Conservation (phyloP, 2,797 vertebrate genomes). For the Aselliscus stoliczkanus region DNA sequence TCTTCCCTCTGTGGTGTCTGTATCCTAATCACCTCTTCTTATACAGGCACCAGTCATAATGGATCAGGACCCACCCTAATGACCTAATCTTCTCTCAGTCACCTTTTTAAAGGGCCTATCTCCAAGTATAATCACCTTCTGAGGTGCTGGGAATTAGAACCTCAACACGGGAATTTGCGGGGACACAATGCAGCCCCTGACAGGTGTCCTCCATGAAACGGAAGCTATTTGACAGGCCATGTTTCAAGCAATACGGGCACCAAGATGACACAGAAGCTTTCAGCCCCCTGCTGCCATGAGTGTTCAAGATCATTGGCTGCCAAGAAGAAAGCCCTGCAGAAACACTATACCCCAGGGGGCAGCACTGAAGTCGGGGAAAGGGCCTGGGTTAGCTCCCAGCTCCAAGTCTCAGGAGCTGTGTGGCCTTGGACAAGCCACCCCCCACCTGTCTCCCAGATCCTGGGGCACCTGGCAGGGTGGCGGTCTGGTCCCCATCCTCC, state of each 20-base stretch:
- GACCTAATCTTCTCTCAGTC: background rate
- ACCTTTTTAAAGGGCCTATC: background rate
- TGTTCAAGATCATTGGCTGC: background rate
- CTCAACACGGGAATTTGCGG: background rate
- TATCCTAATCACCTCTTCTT: background rate
- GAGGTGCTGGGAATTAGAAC: background rate
- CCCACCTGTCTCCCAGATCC: accelerated
- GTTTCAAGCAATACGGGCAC: background rate
- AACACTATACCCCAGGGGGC: accelerated
- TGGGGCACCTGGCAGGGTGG: accelerated
- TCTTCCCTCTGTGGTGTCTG: background rate
- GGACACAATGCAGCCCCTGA: background rate
- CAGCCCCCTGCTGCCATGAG: accelerated
- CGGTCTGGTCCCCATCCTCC: background rate
- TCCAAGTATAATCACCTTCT: background rate
- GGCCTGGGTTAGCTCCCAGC: background rate
- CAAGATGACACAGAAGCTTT: too few relatives aligned
- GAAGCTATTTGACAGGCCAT: background rate
- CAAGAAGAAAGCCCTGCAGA: background rate
- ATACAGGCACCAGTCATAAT: accelerated
- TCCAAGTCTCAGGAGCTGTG: background rate
- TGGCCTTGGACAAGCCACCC: too few relatives aligned
- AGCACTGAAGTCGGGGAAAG: accelerated
- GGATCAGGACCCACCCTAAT: background rate
- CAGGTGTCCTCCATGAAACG: background rate